Evolutionary conservation across 2,888 invertebrate species (phyloP).

Genomic region (Torymus aiolomorphi): DNA sequence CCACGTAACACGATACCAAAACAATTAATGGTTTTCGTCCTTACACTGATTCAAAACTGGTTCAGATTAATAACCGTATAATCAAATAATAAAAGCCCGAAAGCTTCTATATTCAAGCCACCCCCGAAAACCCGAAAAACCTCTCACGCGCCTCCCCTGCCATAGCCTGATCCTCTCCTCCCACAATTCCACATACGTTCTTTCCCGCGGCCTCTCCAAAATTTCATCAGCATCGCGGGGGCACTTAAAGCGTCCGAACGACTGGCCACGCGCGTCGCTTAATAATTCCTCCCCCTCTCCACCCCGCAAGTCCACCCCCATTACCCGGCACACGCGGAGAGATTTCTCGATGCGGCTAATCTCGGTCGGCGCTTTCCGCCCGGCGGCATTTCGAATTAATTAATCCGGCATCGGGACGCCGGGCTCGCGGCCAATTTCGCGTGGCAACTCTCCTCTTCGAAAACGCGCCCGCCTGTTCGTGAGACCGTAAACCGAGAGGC

Average conservation of each 20-base stretch:
- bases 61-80: too few relatives aligned
- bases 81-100: too few relatives aligned
- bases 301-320: conserved; percentile 13
- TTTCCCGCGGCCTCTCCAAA: background rate
- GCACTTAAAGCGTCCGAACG: conserved; percentile 27
- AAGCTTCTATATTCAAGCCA: too few relatives aligned
- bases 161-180: too few relatives aligned
- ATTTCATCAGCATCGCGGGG: conserved; percentile 16
- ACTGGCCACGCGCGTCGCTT: conserved; percentile 24
- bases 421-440: conserved; percentile 68
- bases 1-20: too few relatives aligned
- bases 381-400: conserved; percentile 70
- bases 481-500: too few relatives aligned
- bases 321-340: conserved; percentile 15
- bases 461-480: too few relatives aligned
- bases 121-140: too few relatives aligned
- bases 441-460: conserved; percentile 25
- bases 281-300: conserved; percentile 45
- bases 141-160: too few relatives aligned
- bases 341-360: conserved; percentile 59
- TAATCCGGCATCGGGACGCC: conserved; percentile 66
- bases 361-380: conserved; percentile 64
- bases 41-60: too few relatives aligned
- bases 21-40: too few relatives aligned
- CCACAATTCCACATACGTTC: background rate